phyloP scores from a whole-genome alignment of 2,888 invertebrate species.

The Diaperis boleti region DNA sequence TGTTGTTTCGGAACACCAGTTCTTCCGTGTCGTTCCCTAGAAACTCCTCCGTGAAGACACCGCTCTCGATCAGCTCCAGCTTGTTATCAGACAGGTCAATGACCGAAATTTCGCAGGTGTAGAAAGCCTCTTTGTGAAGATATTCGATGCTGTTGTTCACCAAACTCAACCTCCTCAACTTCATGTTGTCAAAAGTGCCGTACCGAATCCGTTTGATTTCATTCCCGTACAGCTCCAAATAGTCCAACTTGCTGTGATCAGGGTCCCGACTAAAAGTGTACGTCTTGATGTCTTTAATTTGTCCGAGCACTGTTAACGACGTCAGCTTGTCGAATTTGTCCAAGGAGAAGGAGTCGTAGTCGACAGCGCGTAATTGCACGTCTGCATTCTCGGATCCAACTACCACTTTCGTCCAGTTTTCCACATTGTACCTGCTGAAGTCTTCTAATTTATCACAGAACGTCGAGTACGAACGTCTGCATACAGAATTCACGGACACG shows the following conservation, averaged over 20 bases:
- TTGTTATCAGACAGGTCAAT: conserved; percentile 22
- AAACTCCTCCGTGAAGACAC: conserved; percentile 7
- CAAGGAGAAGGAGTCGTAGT: neutral
- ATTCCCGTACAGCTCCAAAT: conserved; percentile 17
- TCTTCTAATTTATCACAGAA: conserved; percentile 5
- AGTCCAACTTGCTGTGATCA: neutral
- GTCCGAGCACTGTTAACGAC: neutral
- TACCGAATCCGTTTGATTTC: conserved; percentile 1
- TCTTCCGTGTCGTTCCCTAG: conserved; percentile 5
- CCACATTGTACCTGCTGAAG: neutral
- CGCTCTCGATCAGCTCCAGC: conserved; percentile 6
- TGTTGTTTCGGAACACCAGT: conserved; percentile 1
- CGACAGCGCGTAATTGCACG: neutral
- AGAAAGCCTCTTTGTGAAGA: conserved; percentile 15
- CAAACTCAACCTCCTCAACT: conserved; percentile 7
- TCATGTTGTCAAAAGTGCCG: conserved; percentile 7
- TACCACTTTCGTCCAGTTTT: conserved; percentile 1
- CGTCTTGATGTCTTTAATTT: conserved; percentile 7
- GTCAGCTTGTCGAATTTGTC: conserved; percentile 8
- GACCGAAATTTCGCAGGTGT: conserved; percentile 7
- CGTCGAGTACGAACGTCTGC: neutral
- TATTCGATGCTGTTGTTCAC: conserved; percentile 19
- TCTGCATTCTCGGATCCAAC: neutral
- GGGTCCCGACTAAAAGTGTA: conserved; percentile 1
- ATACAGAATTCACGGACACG: too few relatives aligned